Conservation (phyloP, 2,113 vertebrate genomes). For the Vimba vimba region DNA sequence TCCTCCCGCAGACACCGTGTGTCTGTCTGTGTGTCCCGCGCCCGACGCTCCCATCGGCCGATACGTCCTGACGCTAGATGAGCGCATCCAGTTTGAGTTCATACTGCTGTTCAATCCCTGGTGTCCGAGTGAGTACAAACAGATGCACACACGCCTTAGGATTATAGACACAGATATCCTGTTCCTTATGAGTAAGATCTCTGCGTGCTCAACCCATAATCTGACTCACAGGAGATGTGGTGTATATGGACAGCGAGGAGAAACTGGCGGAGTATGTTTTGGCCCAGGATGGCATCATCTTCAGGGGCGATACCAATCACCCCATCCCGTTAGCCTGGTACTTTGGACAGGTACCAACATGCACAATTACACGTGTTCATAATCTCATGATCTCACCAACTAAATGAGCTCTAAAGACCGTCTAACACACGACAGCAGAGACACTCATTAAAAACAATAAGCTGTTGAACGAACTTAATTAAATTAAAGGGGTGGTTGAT, state of each 20-base stretch:
- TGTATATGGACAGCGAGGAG: conserved; percentile 80
- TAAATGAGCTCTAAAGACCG: not conserved
- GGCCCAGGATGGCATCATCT: conserved; percentile 88
- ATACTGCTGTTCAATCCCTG: conserved; percentile 91
- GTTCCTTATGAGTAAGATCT: not conserved
- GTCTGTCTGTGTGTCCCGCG: conserved; percentile 77
- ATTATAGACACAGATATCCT: conserved; percentile 1
- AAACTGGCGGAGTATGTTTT: conserved; percentile 84
- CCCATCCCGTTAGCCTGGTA: conserved; percentile 81
- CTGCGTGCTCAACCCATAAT: conserved; percentile 29
- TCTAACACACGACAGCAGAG: not conserved
- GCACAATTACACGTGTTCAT: not conserved
- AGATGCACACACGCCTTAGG: not conserved
- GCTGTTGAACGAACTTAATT: too few relatives aligned
- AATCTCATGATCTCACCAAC: not conserved
- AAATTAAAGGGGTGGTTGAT: too few relatives aligned
- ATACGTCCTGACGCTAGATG: conserved; percentile 81
- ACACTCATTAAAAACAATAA: not conserved
- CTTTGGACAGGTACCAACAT: conserved; percentile 85
- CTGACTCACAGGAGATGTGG: conserved; percentile 78
- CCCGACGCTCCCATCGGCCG: conserved; percentile 81
- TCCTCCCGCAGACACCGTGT: conserved; percentile 70
- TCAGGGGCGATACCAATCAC: conserved; percentile 74
- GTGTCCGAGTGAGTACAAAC: conserved; percentile 83
- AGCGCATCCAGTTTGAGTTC: conserved; percentile 75